Percentiles rank a stretch among this genome's conserved stretches.
These are phyloP conservation scores for Phyllotreta cruciferae DNA, from an alignment of 2,888 invertebrate species.

Conservation along the genomic window DNA sequence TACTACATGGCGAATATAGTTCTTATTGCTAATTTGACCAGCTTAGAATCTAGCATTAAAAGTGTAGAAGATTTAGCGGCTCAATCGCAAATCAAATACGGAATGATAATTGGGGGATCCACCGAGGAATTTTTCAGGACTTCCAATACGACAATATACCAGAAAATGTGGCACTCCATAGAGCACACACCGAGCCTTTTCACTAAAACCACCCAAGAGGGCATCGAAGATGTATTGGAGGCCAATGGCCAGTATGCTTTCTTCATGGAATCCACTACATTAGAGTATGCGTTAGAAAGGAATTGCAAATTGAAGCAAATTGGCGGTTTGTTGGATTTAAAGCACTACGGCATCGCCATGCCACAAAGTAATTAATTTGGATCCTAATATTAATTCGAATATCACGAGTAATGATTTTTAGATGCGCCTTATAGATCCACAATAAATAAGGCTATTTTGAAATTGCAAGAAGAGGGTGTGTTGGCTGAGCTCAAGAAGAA, in stretches of 20 bases:
- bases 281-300: slow-evolving; percentile 89
- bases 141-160: slow-evolving; percentile 48
- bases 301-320: slow-evolving; percentile 85
- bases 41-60: slow-evolving; percentile 86
- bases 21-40: slow-evolving; percentile 87
- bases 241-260: slow-evolving; percentile 86
- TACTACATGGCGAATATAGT: slow-evolving; percentile 95
- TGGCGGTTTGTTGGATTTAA: slow-evolving; percentile 82
- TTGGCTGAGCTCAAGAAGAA: slow-evolving; percentile 81
- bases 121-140: slow-evolving; percentile 91
- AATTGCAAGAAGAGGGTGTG: slow-evolving; percentile 87
- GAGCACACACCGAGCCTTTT: slow-evolving; percentile 84
- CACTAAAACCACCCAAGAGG: slow-evolving; percentile 81
- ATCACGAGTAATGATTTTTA: slow-evolving; percentile 51
- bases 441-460: slow-evolving; percentile 87
- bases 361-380: slow-evolving; percentile 76
- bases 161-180: slow-evolving; percentile 66
- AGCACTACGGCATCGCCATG: slow-evolving; percentile 93
- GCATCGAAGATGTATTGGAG: slow-evolving; percentile 81
- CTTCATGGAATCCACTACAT: slow-evolving; percentile 94
- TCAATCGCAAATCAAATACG: slow-evolving; percentile 97
- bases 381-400: neutral
- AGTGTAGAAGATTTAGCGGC: slow-evolving; percentile 89
- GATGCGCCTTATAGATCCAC: slow-evolving; percentile 79
- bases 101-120: slow-evolving; percentile 81